Percentiles rank a stretch among this genome's conserved stretches.
phyloP scores from a whole-genome alignment of 1,140 invertebrate genomes.

The Caerostris extrusa region DNA sequence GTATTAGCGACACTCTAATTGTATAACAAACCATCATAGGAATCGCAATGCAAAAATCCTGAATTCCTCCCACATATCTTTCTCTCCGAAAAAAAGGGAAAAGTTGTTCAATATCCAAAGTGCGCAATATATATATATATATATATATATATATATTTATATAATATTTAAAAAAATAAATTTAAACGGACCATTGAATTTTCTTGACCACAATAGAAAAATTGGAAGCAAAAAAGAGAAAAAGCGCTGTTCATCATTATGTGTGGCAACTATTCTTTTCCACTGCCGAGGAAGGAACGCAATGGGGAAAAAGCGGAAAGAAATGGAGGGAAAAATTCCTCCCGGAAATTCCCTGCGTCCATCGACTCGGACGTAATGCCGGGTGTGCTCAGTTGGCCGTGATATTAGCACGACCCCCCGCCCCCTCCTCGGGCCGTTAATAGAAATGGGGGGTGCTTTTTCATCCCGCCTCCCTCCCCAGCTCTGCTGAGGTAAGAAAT shows the following conservation, averaged over 20 bases:
- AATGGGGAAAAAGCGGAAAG: constrained; percentile 10
- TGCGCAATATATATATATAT: too few relatives aligned
- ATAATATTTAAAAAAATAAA: neutral
- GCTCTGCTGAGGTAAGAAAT: neutral
- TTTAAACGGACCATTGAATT: neutral
- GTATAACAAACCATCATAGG: too few relatives aligned
- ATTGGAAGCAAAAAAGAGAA: neutral
- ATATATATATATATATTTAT: too few relatives aligned
- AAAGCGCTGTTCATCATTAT: constrained; percentile 14
- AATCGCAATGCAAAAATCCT: too few relatives aligned
- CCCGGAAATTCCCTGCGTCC: constrained; percentile 62
- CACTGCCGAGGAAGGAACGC: neutral
- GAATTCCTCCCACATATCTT: too few relatives aligned
- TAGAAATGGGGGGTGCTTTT: neutral
- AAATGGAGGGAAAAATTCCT: constrained; percentile 1
- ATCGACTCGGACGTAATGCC: constrained; percentile 46
- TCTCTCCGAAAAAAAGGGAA: too few relatives aligned
- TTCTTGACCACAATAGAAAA: neutral
- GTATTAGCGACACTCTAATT: too few relatives aligned
- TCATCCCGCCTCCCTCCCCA: neutral
- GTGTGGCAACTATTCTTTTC: neutral
- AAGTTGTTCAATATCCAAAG: too few relatives aligned
- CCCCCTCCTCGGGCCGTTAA: neutral
- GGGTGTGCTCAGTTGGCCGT: constrained; percentile 58
- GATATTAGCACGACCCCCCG: constrained; percentile 36